Evolutionary conservation across 2,888 invertebrate genomes (phyloP), one percentile per base, ranked within the genome.

Genomic region (Mythimna impura): DNA sequence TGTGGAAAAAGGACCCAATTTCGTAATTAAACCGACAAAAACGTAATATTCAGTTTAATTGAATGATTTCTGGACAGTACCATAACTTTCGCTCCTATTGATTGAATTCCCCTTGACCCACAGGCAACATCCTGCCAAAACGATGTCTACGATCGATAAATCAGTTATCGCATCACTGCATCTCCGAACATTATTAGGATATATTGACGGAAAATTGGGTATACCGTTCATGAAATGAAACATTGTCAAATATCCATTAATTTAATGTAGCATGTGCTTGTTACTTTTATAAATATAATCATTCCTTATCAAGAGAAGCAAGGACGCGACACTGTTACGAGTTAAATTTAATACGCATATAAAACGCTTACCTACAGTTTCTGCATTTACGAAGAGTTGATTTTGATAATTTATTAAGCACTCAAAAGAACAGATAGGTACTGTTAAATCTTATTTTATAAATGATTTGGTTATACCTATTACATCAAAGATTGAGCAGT

Each of bases 1-100:
- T 95, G 96, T 94, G 96, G 96, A 95, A 96, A 95, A 83, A 88
- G 95, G 91, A 91, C 94, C 90, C 50, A 43, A 36, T 22, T 72
- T 54, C 20, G 55, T 20, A 65, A 67, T 66, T 54, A 62, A 66
- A 77, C 40, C 20, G 10, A 36, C 20, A 58, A 34, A 54, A 62
- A 20, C 47, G 14, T 7, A 25, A 62, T 63, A 70, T 65, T 61
- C 25, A 60, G 25, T 66, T 63, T 67, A 58, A 64, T 73, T 67
- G 63, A 71, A 75, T 73, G 58, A 77, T 80, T 81, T 83, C 82
- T 86, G 75, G 65, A 76, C 78, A 76, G 76, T 73, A 83, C 76
- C 69, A 79, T 78, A 82, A 81, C 83, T 84, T 86, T 82, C 78
- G 86, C 69, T 78, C 64, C 61, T 36, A 67, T 64, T 84, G 57